These are phyloP conservation scores for Elephas maximus DNA, from an alignment of 2,113 vertebrate species.

Conservation along the genomic window DNA sequence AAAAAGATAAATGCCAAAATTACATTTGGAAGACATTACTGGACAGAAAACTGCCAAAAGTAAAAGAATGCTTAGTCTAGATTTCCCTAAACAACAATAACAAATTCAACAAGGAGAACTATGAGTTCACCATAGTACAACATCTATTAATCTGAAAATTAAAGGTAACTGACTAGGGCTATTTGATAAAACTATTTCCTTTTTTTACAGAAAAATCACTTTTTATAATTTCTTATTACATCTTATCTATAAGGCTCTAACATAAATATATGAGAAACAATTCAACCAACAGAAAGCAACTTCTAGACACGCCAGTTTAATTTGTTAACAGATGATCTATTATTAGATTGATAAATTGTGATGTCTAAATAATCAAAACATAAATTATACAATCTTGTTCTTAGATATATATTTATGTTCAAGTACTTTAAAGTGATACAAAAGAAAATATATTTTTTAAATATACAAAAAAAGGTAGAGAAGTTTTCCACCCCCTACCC, in stretches of 20 bases:
- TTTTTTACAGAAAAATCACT: slow-evolving; percentile 47
- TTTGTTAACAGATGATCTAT: neutral
- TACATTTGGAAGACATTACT: slow-evolving; percentile 44
- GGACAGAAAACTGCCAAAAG: slow-evolving; percentile 37
- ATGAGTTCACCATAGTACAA: neutral
- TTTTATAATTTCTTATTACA: neutral
- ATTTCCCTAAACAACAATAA: slow-evolving; percentile 28
- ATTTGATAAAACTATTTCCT: neutral
- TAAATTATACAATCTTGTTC: slow-evolving; percentile 11
- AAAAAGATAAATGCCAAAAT: slow-evolving; percentile 60
- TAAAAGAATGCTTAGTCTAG: neutral
- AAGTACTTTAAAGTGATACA: neutral
- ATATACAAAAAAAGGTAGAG: neutral
- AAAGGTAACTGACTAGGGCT: slow-evolving; percentile 21
- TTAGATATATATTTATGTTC: slow-evolving; percentile 21
- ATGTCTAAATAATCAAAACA: slow-evolving; percentile 47
- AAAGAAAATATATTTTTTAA: slow-evolving; percentile 32
- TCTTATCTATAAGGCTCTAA: neutral
- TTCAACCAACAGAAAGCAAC: neutral
- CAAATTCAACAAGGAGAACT: neutral
- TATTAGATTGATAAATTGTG: neutral
- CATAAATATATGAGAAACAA: slow-evolving; percentile 17
- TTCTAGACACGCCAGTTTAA: slow-evolving; percentile 28
- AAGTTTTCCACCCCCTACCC: neutral
- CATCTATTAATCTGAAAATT: neutral